phyloP scores from a whole-genome alignment of 2,888 invertebrate genomes.

The Diloba caeruleocephala region DNA sequence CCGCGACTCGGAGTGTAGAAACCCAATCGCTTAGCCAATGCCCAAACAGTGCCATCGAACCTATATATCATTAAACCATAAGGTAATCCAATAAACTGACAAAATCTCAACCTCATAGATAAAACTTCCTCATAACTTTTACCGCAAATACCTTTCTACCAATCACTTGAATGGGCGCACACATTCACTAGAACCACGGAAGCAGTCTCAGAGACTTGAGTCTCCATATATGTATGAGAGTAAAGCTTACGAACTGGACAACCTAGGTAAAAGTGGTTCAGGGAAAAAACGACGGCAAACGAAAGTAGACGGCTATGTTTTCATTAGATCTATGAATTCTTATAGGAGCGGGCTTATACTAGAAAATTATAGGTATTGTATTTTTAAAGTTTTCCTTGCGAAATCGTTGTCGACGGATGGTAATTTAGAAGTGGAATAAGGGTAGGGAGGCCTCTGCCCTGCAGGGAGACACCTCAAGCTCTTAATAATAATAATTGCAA shows the following conservation, averaged over 20 bases:
- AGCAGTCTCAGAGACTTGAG: slow-evolving; percentile 24
- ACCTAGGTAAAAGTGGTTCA: slow-evolving; percentile 63
- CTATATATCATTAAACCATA: too few species aligned
- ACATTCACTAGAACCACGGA: slow-evolving; percentile 23
- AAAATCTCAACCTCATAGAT: too few species aligned
- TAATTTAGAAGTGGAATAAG: too few species aligned
- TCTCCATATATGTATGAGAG: slow-evolving; percentile 55
- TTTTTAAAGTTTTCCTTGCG: slow-evolving; percentile 7
- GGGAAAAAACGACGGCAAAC: slow-evolving; percentile 51
- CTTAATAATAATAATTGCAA: too few species aligned
- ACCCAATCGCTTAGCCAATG: too few species aligned
- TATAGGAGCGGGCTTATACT: slow-evolving; percentile 16
- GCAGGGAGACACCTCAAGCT: too few species aligned
- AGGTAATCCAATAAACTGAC: too few species aligned
- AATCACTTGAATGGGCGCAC: slow-evolving; percentile 6
- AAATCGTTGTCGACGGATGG: too few species aligned
- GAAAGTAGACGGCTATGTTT: slow-evolving; percentile 59
- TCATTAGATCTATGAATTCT: slow-evolving; percentile 28
- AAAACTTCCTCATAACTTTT: slow-evolving; percentile 20
- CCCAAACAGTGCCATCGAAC: too few species aligned
- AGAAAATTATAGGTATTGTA: slow-evolving; percentile 8
- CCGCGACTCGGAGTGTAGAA: too few species aligned
- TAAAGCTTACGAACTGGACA: slow-evolving; percentile 40
- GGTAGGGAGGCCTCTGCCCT: too few species aligned
- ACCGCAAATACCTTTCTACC: slow-evolving; percentile 11